Base-by-base conservation (phyloP, 2,113 vertebrate species). In the Bujurquina vittata region DNA sequence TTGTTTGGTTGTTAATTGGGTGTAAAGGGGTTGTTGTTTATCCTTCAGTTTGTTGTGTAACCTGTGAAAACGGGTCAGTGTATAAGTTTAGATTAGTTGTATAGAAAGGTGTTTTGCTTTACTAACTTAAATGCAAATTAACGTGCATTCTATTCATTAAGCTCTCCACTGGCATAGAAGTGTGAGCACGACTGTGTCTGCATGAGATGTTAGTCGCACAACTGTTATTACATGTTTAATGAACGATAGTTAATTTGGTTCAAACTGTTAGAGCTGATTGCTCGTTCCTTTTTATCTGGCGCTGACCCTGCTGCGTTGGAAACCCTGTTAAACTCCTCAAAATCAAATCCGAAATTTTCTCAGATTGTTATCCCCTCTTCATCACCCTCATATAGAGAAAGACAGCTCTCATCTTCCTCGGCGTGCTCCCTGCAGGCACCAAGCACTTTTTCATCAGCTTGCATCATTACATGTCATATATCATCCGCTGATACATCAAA, bases 361-460 rank as follows among this genome's bases (percentile, higher is more conserved):
- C 46, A 18, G 14, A 55, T 20, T 58, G 56, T 57, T 29, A 40
- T n/a, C 49, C 20, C 33, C 1, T n/a, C 40, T 84, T 40, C 55
- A 40, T 17, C 57, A 58, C 10, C 33, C 52, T 80, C 49, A 5
- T 35, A 63, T 20, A 74, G 56, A 81, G 29, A 11, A 54, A 77
- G 57, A 80, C 62, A 56, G 18, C 57, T 83, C 79, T 77, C 54
- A 37, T 87, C 76, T 72, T 46, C 46, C 55, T 31, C n/a, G 23
- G 43, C 23, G 1, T 0, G 31, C 67, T 81, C 59, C 79, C 78
- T 57, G 54, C 49, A 80, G 63, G 76, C 77, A 57, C 43, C 54
- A 46, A 75, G 23, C 63, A 54, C 73, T 80, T 88, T 90, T 94
- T 87, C 85, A 88, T 85, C 90, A 91, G 72, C 85, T 92, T 84